Conservation (phyloP, 2,888 invertebrate genomes). For the Diarsia mendica region DNA sequence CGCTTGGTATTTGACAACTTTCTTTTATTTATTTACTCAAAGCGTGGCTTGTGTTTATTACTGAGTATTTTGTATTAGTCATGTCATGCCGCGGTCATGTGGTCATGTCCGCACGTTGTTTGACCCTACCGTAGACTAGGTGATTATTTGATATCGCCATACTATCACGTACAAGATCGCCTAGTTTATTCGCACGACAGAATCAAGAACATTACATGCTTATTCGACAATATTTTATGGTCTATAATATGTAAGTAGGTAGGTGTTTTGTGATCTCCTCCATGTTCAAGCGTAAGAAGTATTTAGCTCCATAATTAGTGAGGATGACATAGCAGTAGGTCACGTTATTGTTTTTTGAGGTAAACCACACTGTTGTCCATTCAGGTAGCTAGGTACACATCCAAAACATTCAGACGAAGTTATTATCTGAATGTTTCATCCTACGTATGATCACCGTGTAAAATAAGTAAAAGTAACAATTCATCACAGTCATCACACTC, state of each 20-base stretch:
- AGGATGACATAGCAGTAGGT: background rate
- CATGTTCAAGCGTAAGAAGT: conserved; percentile 1
- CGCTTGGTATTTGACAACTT: conserved; percentile 51
- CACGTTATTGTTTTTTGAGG: background rate
- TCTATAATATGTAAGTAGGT: background rate
- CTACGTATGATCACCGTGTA: background rate
- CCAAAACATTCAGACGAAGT: too few species aligned
- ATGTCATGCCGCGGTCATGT: conserved; percentile 21
- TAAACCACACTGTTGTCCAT: background rate
- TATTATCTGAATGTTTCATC: background rate
- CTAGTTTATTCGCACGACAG: background rate
- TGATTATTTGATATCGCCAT: conserved; percentile 33
- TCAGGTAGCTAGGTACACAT: background rate
- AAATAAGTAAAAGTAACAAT: conserved; percentile 38
- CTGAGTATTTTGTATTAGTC: conserved; percentile 47
- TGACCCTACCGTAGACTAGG: conserved; percentile 15
- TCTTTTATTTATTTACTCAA: conserved; percentile 57
- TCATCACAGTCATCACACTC: conserved; percentile 22
- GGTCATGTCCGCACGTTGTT: conserved; percentile 22
- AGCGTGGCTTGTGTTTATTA: conserved; percentile 43
- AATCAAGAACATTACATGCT: background rate
- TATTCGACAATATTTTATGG: background rate
- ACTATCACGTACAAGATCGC: conserved; percentile 40
- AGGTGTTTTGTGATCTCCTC: background rate
- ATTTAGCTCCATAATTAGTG: background rate